Evolutionary conservation across 2,113 vertebrate species (phyloP).

Genomic region (Caretta caretta): DNA sequence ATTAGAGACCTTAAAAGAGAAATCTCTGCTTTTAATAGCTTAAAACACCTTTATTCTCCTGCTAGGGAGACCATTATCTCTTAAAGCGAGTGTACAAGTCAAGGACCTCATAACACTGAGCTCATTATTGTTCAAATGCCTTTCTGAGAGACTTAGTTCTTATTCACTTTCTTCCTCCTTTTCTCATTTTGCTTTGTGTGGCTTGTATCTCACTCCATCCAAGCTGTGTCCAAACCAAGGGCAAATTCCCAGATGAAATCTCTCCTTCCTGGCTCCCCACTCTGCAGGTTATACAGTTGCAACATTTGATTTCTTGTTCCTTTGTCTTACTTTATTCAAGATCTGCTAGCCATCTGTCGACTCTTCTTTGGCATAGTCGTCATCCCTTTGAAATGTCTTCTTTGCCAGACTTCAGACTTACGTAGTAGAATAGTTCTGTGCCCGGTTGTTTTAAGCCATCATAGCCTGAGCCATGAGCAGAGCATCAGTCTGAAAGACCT

Average conservation of each 20-base stretch:
- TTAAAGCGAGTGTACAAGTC: background rate
- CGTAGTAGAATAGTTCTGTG: background rate
- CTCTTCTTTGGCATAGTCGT: background rate
- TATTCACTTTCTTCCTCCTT: background rate
- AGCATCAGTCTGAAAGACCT: background rate
- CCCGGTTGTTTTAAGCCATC: background rate
- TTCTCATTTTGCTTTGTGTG: background rate
- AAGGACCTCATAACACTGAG: background rate
- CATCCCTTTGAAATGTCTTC: background rate
- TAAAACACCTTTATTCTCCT: background rate
- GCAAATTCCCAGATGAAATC: rapidly evolving
- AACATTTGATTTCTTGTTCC: background rate
- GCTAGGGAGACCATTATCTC: background rate
- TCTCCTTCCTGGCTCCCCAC: background rate
- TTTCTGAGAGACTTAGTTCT: background rate
- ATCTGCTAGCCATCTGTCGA: background rate
- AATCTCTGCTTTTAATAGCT: background rate
- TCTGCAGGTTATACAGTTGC: background rate
- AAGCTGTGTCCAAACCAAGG: background rate
- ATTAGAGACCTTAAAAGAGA: background rate
- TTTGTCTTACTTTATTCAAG: background rate
- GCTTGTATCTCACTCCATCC: background rate
- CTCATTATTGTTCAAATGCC: background rate
- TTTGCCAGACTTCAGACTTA: background rate
- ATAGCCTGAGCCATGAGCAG: rapidly evolving